Base-by-base conservation (phyloP, 53 echinoderm and acorn worm genomes). In the Arbacia lixula region DNA sequence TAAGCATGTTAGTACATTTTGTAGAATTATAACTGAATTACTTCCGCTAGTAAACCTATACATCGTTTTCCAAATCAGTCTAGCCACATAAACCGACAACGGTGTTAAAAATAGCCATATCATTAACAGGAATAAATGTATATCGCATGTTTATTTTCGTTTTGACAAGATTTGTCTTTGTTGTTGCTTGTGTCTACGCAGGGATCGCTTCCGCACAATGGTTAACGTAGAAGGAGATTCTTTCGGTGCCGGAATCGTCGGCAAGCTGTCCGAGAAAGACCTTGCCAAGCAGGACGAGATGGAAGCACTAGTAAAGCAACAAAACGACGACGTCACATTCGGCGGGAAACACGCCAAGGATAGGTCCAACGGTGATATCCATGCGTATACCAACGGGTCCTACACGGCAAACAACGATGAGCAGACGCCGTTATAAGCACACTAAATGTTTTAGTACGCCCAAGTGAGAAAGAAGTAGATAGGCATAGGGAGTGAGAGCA, bases 211-310 rank as follows among this genome's bases (percentile, higher is more conserved):
- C 90, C 94, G 99, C 53, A 99, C 99, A 3, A 92, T 95, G 93
- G 87, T 99, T n/a, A 99, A 99, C 74, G 99, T 99, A 19, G 99
- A 99, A 66, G 99, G 99, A 32, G 99, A 99, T 52, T 92, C 99
- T 6, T 88, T 88, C 42, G 99, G 99, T 12, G 92, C 89, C 2
- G 99, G 94, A 21, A 95, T 99, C 83, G 99, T 99, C 12, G 71
- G 72, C 9, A 87, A 99, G 34, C 69, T 99, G 3, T 92, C 94
- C 6, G 78, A 88, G 85, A 73, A 79, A 22, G 90, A 95, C 19
- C 73, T 98, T 4, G 78, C 28, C 9, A 38, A 93, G 55, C 81
- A 86, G 35, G 87, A 91, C 27, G 75, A 87, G 27, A 56, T 66
- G 22, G 60, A 83, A 19, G 58, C 49, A 14, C 34, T 52, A 5